Evolutionary conservation across 2,888 invertebrate species (phyloP).

Genomic region (Galeruca laticollis): DNA sequence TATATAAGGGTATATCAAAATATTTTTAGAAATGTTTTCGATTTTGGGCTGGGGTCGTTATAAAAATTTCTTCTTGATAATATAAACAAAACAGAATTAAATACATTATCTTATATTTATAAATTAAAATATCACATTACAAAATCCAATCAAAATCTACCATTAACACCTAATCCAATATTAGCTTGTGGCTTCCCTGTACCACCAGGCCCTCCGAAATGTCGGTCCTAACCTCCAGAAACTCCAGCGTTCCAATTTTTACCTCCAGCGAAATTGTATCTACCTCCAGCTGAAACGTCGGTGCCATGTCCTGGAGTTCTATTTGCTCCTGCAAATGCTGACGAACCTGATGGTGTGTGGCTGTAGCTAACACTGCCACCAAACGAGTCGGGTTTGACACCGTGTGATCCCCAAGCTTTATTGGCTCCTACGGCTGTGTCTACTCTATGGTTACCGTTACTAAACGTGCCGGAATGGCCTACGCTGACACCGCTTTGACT

Average conservation of each 20-base stretch:
- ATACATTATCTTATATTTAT: background rate
- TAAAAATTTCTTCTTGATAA: too few relatives aligned
- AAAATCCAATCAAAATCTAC: slow-evolving; percentile 29
- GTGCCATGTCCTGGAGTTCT: slow-evolving; percentile 51
- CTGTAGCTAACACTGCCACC: slow-evolving; percentile 53
- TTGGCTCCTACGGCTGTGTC: slow-evolving; percentile 50
- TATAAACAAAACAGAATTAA: background rate
- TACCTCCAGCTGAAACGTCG: slow-evolving; percentile 49
- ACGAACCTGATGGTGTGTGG: slow-evolving; percentile 53
- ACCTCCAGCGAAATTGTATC: slow-evolving; percentile 48
- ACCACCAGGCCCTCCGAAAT: slow-evolving; percentile 54
- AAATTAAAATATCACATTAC: background rate
- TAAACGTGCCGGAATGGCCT: slow-evolving; percentile 49
- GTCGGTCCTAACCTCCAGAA: slow-evolving; percentile 52
- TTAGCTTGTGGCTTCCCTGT: slow-evolving; percentile 48
- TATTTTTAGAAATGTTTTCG: too few relatives aligned
- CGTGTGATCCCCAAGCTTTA: slow-evolving; percentile 50
- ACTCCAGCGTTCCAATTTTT: slow-evolving; percentile 53
- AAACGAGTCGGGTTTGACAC: slow-evolving; percentile 49
- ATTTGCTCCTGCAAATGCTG: slow-evolving; percentile 49
- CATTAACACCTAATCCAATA: slow-evolving; percentile 37
- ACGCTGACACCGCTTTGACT: slow-evolving; percentile 29
- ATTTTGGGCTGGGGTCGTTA: too few relatives aligned
- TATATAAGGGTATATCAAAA: too few relatives aligned
- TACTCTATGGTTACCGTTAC: slow-evolving; percentile 49